A percentile compares a stretch with the other conserved stretches of the same genome.
Evolutionary conservation across 2,113 vertebrate species (phyloP).

Genomic region (Lampris megalopsis): DNA sequence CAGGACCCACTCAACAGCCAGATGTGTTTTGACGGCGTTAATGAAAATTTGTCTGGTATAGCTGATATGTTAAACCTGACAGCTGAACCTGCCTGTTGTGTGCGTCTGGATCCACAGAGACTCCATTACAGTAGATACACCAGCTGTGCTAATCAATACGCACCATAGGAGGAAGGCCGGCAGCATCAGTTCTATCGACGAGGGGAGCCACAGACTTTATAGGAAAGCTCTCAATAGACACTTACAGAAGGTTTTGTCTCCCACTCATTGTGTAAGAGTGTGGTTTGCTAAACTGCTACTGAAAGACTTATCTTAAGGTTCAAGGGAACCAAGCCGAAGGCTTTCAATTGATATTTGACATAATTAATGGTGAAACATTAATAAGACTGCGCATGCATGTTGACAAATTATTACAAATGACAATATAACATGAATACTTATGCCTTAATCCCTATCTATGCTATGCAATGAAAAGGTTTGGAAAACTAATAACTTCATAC

Average conservation of each 20-base stretch:
- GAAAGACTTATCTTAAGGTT: conserved; percentile 55
- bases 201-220: conserved; percentile 40
- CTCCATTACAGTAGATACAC: conserved; percentile 58
- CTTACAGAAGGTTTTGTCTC: conserved; percentile 41
- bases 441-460: too few relatives aligned
- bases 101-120: conserved; percentile 43
- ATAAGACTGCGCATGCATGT: too few relatives aligned
- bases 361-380: conserved; percentile 52
- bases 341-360: conserved; percentile 62
- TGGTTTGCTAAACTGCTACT: conserved; percentile 47
- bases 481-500: too few relatives aligned
- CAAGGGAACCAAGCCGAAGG: conserved; percentile 50
- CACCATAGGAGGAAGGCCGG: conserved; percentile 53
- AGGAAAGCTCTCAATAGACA: conserved; percentile 55
- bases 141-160: conserved; percentile 59
- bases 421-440: too few relatives aligned
- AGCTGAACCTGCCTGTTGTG: conserved; percentile 20
- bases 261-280: conserved; percentile 42
- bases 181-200: conserved; percentile 64
- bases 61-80: conserved; percentile 52
- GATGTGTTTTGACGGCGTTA: conserved; percentile 73
- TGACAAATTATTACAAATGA: too few relatives aligned
- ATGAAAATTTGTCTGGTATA: conserved; percentile 69
- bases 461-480: too few relatives aligned
- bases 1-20: conserved; percentile 42